Base-by-base conservation (phyloP, 2,797 vertebrate species). In the Spinibarbus caldwelli region DNA sequence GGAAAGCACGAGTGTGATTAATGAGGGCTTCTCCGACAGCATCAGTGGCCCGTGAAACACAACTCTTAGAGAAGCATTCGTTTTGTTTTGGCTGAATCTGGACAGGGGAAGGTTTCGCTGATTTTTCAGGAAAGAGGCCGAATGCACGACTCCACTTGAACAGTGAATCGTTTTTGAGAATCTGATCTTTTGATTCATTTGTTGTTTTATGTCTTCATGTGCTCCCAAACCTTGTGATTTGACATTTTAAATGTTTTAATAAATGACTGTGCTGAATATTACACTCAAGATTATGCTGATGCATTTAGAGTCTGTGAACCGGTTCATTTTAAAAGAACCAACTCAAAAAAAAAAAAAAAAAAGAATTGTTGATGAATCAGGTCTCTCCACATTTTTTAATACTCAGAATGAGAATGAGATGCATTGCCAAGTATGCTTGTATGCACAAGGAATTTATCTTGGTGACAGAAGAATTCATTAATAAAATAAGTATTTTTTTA, bases 21-120 rank as follows among this genome's bases (percentile, higher is more conserved):
- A 95, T 94, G 93, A 91, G 31, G 85, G 90, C 59, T 86, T 87
- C 81, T 52, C 87, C 87, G 82, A 89, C 86, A 89, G 92, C 85
- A 85, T 91, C 90, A 92, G 91, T 75, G 67, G 90, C 87, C 92
- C 91, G 86, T 92, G 93, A 93, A 92, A 92, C 91, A 87, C 84
- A 47, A 89, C 87, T 89, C 91, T 86, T 85, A 89, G 92, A 89
- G 92, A 93, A 90, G 91, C 86, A 87, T 92, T 92, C 87, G 81
- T 88, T 77, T 71, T 72, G 47, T 45, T 83, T 45, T 64, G 91
- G 92, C 92, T 93, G 93, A 93, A 93, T 93, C 92, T 91, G 89
- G 80, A 92, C 71, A 3, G 71, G 19, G 4, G 21, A 75, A 59
- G 41, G 68, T 64, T 72, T 73, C 12, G 90, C 91, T 93, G 93